phyloP scores from a whole-genome alignment of 2,797 vertebrate species.

The Pitangus sulphuratus region DNA sequence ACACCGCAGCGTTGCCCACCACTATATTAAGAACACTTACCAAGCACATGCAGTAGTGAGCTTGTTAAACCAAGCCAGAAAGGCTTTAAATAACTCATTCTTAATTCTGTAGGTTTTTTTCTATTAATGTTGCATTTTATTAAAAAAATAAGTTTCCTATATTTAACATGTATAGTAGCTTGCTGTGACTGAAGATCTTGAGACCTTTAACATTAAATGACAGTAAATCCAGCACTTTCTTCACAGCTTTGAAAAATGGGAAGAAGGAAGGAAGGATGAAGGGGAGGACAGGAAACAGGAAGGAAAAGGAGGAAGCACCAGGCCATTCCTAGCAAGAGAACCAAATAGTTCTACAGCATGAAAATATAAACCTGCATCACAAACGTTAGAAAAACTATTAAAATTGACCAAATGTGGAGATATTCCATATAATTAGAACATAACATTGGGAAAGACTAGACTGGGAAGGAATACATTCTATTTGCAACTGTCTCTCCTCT shows the following conservation, averaged over 20 bases:
- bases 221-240: slow-evolving; percentile 63
- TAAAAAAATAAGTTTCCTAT: slow-evolving; percentile 70
- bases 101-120: slow-evolving; percentile 44
- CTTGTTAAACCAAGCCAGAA: background rate
- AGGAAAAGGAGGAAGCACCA: slow-evolving; percentile 34
- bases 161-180: slow-evolving; percentile 64
- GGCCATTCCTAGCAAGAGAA: slow-evolving; percentile 34
- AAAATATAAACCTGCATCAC: slow-evolving; percentile 25
- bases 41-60: background rate
- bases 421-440: background rate
- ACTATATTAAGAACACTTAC: background rate
- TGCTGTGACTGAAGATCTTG: slow-evolving; percentile 38
- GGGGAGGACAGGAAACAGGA: background rate
- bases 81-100: slow-evolving; percentile 63
- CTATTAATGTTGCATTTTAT: slow-evolving; percentile 66
- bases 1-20: background rate
- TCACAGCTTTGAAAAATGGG: slow-evolving; percentile 43
- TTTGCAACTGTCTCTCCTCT: background rate
- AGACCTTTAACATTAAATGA: slow-evolving; percentile 65
- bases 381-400: background rate
- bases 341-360: slow-evolving; percentile 40
- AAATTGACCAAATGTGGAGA: background rate
- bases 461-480: background rate
- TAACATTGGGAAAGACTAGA: background rate
- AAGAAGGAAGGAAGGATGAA: background rate